A percentile compares a stretch with the other conserved stretches of the same genome.
These are phyloP conservation scores for Gastrophryne carolinensis DNA, from an alignment of 2,797 vertebrate genomes.

Conservation along the genomic window DNA sequence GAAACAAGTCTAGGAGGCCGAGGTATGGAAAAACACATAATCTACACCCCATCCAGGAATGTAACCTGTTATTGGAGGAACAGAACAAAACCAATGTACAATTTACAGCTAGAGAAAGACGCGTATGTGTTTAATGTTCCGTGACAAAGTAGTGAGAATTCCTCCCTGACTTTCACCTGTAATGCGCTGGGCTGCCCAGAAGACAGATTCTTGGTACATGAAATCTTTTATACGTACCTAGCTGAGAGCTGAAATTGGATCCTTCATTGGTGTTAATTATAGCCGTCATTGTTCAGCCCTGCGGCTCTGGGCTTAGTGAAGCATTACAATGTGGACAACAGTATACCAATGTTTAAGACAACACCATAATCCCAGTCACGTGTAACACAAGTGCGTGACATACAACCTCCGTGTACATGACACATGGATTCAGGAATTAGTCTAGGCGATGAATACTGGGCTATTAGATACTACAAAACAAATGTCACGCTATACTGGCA, in stretches of 20 bases:
- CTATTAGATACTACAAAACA: neutral
- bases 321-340: neutral
- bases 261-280: neutral
- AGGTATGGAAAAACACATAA: constrained; percentile 18
- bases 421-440: neutral
- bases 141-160: neutral
- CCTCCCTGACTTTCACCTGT: constrained; percentile 7
- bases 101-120: constrained; percentile 1
- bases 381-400: neutral
- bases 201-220: neutral
- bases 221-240: neutral
- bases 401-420: neutral
- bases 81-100: constrained; percentile 31
- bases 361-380: neutral
- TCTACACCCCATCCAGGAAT: constrained; percentile 41
- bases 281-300: neutral
- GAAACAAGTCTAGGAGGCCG: neutral
- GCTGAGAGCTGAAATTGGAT: neutral
- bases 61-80: constrained; percentile 34
- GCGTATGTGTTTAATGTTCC: constrained; percentile 15
- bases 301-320: neutral
- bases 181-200: neutral
- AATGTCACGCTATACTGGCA: no score
- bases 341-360: neutral
- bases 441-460: neutral